Evolutionary conservation across 92 coral and sea anemone genomes (phyloP), one percentile per base, ranked within the genome.

Genomic region (Desmophyllum pertusum): DNA sequence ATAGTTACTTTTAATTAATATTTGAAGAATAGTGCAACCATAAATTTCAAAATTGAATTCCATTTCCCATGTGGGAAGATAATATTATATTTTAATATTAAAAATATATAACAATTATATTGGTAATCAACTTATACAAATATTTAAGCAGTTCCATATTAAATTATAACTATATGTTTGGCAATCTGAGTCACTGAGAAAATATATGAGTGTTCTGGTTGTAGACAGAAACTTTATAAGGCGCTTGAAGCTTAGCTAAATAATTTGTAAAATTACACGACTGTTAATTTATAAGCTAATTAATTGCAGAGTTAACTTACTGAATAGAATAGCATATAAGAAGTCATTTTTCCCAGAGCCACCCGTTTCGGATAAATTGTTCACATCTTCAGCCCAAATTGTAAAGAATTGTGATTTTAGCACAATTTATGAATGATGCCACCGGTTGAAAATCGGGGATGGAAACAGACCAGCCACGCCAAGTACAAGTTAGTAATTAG

Each of bases 401-500:
- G 3, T n/a, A 31, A 61, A 18, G 37, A 80, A 2, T 17, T 46
- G 40, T 17, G 72, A 21, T 68, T 48, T 52, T 27, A 30, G 53
- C 52, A 9, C 46, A 37, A 36, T 50, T 53, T 46, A 25, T 33
- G 18, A 68, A 50, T 50, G 9, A 15, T 23, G 29, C 84, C 84
- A 80, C 84, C 84, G n/a, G 76, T 25, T 67, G 1, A 18, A 13
- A 53, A 36, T 8, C 30, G 14, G 9, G 66, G 65, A 65, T 6
- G 59, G 3, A 69, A 21, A 13, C 65, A 42, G 25, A 21, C 40
- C 21, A 25, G 27, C 84, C 84, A 80, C 84, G 76, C 84, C 84
- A 80, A 36, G 31, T n/a, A n/a, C n/a, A n/a, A n/a, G 25, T 23
- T 48, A 46, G 65, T 25, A 41, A 41, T 77, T 40, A 59, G 39